Conservation (phyloP, 2,113 vertebrate genomes). For the Zapornia atra region DNA sequence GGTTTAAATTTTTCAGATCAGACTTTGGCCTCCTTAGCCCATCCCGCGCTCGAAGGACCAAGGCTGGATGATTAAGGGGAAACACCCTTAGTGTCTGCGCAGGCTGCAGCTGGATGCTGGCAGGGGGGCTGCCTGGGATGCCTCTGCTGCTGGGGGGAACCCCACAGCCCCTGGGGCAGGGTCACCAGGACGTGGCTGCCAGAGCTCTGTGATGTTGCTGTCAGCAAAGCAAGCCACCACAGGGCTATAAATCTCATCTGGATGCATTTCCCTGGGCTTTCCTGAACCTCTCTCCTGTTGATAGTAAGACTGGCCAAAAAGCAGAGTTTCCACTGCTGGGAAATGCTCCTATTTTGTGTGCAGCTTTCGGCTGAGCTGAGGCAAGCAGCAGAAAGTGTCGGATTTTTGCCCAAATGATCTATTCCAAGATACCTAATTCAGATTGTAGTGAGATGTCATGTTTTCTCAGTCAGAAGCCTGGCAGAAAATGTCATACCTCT, state of each 20-base stretch:
- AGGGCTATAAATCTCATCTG: background rate
- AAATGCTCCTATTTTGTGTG: background rate
- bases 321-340: background rate
- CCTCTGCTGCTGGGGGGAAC: background rate
- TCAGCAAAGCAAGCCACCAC: background rate
- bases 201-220: background rate
- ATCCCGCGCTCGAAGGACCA: background rate
- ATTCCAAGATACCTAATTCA: background rate
- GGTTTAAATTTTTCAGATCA: constrained; percentile 11
- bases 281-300: background rate
- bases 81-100: constrained; percentile 4
- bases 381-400: background rate
- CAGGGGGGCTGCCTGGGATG: background rate
- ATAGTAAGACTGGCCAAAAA: background rate
- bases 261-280: background rate
- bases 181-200: background rate
- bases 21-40: background rate
- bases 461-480: background rate
- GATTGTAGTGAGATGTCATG: background rate
- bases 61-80: background rate
- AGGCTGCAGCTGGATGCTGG: background rate
- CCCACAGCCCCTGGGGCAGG: background rate
- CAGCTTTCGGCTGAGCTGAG: background rate
- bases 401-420: background rate
- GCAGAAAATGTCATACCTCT: background rate